Evolutionary conservation across 1,140 invertebrate species (phyloP), one percentile per base, ranked within the genome.

Genomic region (Lasioglossum baleicum): DNA sequence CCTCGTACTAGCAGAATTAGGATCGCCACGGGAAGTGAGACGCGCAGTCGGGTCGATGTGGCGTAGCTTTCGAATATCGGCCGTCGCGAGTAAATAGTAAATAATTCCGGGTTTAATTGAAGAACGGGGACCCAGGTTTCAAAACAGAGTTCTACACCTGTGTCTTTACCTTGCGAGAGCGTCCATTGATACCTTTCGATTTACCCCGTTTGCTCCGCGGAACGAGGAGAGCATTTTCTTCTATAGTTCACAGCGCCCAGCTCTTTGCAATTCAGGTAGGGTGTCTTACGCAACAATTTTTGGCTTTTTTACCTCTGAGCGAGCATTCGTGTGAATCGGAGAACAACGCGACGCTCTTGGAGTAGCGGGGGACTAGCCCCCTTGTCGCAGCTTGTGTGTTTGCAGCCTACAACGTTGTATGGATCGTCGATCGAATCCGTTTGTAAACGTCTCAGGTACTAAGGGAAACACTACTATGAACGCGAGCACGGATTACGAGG

Each of bases 211-310:
- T 69, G 53, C 8, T 67, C 48, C 44, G 4, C 63, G 66, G 17
- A 2, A 31, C 8, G 15, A 80, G 51, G 63, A 67, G 48, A 73
- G 53, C 69, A 69, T 77, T 69, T 73, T 79, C 35, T 20, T 58
- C 22, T 4, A 4, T 17, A 22, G 2, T 56, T 40, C 22, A 74
- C 17, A 40, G 31, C 64, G 15, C 0, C 10, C 60, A 35, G 22
- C 26, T 65, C 35, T 77, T 48, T 10, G 35, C 22, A 35, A 15
- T 48, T 10, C 1, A 20, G 5, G 17, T 10, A 7, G 20, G 42
- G 20, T 61, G 40, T 67, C 66, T 73, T 35, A 56, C 11, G 35
- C 15, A 35, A 15, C 5, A 13, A 17, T 74, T 48, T 44, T 58
- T 74, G 35, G 31, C 53, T 42, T 74, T 2, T 13, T 5, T 73